phyloP scores from a whole-genome alignment of 2,888 invertebrate genomes.

The Spisula solida region DNA sequence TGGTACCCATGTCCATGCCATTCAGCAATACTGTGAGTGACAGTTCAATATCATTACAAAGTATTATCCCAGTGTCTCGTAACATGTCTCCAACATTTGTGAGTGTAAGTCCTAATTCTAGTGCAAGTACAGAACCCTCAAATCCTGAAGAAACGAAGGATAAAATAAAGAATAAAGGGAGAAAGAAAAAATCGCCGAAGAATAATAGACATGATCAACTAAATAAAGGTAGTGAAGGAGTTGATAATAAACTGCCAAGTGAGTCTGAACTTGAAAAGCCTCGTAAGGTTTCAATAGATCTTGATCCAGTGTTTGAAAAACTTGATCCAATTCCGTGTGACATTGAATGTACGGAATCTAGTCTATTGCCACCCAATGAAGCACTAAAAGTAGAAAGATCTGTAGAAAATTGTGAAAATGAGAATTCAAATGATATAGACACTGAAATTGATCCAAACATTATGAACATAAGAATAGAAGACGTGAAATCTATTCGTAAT shows the following conservation, averaged over 20 bases:
- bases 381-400: not conserved
- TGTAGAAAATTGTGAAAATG: not conserved
- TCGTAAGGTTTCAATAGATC: not conserved
- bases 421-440: not conserved
- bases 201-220: not conserved
- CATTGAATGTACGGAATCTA: not conserved
- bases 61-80: not conserved
- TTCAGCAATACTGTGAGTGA: not conserved
- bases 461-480: not conserved
- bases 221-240: not conserved
- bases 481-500: not conserved
- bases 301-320: not conserved
- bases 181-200: not conserved
- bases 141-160: not conserved
- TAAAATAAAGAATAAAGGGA: not conserved
- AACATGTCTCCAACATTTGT: not conserved
- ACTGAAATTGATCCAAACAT: not conserved
- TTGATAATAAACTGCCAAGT: not conserved
- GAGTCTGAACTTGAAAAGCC: not conserved
- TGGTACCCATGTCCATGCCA: conserved; percentile 23
- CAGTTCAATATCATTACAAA: not conserved
- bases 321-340: not conserved
- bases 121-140: not conserved
- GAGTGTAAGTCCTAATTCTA: not conserved
- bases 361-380: not conserved